A percentile compares a stretch with the other conserved stretches of the same genome.
phyloP scores from a whole-genome alignment of 2,888 invertebrate species.

The Acanthosepion lycidas region DNA sequence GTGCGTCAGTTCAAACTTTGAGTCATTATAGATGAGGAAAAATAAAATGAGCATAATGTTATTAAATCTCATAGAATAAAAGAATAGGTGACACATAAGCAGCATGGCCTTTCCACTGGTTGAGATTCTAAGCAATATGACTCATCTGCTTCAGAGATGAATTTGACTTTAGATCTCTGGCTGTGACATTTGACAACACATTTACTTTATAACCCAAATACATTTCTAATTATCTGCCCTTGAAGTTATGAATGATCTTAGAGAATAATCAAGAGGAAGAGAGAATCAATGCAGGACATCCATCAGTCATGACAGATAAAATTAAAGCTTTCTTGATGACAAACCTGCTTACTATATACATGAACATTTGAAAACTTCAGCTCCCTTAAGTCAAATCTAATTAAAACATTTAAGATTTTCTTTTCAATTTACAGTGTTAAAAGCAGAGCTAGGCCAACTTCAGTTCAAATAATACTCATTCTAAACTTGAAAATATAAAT shows the following conservation, averaged over 20 bases:
- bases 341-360: neutral
- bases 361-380: no score
- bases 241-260: neutral
- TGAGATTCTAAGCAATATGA: neutral
- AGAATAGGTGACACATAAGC: neutral
- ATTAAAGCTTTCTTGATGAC: neutral
- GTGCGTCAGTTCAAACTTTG: neutral
- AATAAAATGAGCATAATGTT: neutral
- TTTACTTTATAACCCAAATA: neutral
- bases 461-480: no score
- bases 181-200: slow-evolving; percentile 4
- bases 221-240: neutral
- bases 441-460: no score
- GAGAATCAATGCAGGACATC: neutral
- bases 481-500: no score
- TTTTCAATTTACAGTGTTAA: neutral
- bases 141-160: neutral
- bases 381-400: neutral
- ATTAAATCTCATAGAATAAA: neutral
- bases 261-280: neutral
- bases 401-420: neutral
- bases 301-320: neutral
- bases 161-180: neutral
- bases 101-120: neutral
- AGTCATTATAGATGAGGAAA: neutral